Base-by-base conservation (phyloP, 92 coral and sea anemone genomes). In the Parazoanthus darwini region DNA sequence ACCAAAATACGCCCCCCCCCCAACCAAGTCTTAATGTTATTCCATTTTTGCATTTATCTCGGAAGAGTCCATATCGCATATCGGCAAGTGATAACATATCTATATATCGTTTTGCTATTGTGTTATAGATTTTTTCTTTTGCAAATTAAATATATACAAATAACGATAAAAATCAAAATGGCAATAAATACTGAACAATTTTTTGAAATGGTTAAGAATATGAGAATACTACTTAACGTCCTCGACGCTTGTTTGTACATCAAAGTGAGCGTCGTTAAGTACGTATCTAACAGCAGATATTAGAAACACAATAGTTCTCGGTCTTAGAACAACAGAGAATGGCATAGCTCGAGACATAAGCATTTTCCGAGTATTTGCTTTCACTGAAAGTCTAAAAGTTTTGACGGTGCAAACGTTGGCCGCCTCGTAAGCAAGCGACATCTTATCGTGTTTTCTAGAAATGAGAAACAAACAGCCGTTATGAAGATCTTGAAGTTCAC, bases 211-310 rank as follows among this genome's bases (percentile, higher is more conserved):
- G 33, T 29, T 29, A 29, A 29, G 8, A 48, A 48, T 48, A 48
- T 7, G 9, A 48, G 11, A 7, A 10, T 48, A 1, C 8, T 48
- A 48, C 51, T 54, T 54, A 9, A 56, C 46, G n/a, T 14, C n/a
- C 36, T 51, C 70, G 26, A 54, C 71, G 5, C 37, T 80, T 26
- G 84, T 80, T 1, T 65, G 18, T 25, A 80, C 35, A 26, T 80
- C 84, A 54, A 80, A 80, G 20, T 80, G 23, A 8, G 84, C 70
- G 29, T 80, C 84, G 13, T 80, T 80, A 16, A 80, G 84, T 37
- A 80, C 84, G 26, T 80, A 80, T 56, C 84, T 80, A 80, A 80
- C 11, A 4, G 84, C 84, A 29, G 84, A 80, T 56, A 80, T 35
- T 3, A 80, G 84, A 54, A 80, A 80, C 44, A 26, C 42, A 51